A percentile compares a stretch with the other conserved stretches of the same genome.
phyloP scores from a whole-genome alignment of 2,797 vertebrate species.

The Florisuga fusca region DNA sequence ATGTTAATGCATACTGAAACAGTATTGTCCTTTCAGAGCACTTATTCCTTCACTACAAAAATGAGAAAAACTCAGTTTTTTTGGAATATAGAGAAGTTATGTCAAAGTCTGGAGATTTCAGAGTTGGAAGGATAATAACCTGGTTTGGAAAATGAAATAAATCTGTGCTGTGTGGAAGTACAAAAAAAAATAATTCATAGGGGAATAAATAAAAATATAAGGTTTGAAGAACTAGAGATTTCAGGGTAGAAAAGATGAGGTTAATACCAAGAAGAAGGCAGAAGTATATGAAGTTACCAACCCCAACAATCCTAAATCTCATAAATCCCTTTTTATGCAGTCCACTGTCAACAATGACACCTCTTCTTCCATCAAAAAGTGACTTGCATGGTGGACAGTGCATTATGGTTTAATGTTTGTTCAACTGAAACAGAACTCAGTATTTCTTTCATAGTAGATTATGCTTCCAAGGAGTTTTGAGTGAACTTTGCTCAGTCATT shows the following conservation, averaged over 20 bases:
- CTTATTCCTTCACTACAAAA: not conserved
- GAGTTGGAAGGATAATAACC: accelerated
- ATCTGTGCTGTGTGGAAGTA: not conserved
- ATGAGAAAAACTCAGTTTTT: not conserved
- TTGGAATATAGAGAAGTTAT: not conserved
- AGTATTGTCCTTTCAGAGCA: accelerated
- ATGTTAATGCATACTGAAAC: not conserved
- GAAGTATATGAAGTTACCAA: not conserved
- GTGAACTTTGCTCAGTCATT: not conserved
- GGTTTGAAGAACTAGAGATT: not conserved
- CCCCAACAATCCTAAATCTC: not conserved
- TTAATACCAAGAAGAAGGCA: not conserved
- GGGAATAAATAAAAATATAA: not conserved
- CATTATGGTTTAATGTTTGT: not conserved
- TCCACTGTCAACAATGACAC: not conserved
- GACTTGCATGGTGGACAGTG: not conserved
- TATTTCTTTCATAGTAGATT: not conserved
- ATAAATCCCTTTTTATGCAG: not conserved
- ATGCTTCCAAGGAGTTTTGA: not conserved
- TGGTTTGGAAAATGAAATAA: not conserved
- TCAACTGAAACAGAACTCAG: not conserved
- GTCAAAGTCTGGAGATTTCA: not conserved
- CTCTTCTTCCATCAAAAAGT: not conserved
- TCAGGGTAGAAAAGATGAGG: not conserved
- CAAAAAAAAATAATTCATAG: not conserved